Evolutionary conservation across 2,888 invertebrate species (phyloP).

Genomic region (Sepioteuthis lessoniana): DNA sequence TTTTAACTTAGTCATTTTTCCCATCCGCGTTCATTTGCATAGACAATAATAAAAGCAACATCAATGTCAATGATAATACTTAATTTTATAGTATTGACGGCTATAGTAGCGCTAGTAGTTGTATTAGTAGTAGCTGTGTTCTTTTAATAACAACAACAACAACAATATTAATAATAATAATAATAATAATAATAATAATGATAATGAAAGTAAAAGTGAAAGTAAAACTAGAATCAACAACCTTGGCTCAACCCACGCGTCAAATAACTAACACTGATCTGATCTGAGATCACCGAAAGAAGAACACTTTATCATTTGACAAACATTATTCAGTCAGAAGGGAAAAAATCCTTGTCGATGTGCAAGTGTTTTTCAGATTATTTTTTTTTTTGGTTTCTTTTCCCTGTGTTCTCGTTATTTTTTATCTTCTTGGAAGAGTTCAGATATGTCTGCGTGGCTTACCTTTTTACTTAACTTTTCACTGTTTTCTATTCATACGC

Average conservation of each 20-base stretch:
- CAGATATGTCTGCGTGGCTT: background rate
- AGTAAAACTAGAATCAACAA: background rate
- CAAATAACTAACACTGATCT: background rate
- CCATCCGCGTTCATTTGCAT: background rate
- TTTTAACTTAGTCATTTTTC: background rate
- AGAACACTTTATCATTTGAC: background rate
- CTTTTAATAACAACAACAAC: background rate
- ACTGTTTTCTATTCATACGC: background rate
- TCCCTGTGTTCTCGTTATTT: background rate
- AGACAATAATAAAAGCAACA: background rate
- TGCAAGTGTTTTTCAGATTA: background rate
- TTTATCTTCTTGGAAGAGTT: background rate
- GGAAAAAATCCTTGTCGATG: background rate
- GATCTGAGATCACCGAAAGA: slow-evolving; percentile 10
- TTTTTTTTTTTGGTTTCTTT: background rate
- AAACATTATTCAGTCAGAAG: background rate
- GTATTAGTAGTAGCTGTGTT: too few species aligned
- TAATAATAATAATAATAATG: background rate
- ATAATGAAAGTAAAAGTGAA: background rate
- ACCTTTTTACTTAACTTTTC: background rate
- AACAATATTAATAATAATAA: background rate
- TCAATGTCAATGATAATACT: background rate
- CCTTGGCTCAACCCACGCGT: slow-evolving; percentile 11
- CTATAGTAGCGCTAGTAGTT: background rate
- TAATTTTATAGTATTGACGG: background rate